Evolutionary conservation across 2,888 invertebrate species (phyloP), one percentile per base, ranked within the genome.

Genomic region (Proisotoma minuta): DNA sequence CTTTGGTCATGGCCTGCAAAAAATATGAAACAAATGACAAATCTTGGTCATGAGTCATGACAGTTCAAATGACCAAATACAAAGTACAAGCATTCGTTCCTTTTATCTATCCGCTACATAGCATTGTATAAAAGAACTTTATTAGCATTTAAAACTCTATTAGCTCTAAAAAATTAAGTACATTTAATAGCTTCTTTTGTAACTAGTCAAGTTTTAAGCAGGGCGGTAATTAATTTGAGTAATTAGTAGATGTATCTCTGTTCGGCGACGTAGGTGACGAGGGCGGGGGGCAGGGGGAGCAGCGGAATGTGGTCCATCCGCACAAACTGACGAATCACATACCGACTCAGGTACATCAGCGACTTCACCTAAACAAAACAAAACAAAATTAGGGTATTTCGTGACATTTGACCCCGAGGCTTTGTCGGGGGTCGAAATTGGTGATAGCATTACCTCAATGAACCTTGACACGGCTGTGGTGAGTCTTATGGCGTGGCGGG

Each of bases 381-480:
- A 28, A 50, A 23, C 48, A 8, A n/a, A n/a, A 18, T 24, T 12
- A 50, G 50, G 15, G 3, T 50, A 50, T 20, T 20, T 15, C n/a
- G 3, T 15, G 5, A 3, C 3, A 3, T 43, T 43, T 43, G 43
- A 26, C 22, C 15, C 2, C 8, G n/a, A n/a, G n/a, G n/a, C n/a
- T n/a, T n/a, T n/a, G n/a, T n/a, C n/a, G n/a, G n/a, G n/a, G n/a
- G 15, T 54, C 23, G 3, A 39, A 20, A 12, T 49, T 27, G 3
- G 26, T n/a, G 26, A 29, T 18, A 22, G 54, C 34, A 49, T 50
- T 53, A 82, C 80, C 77, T 86, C 84, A 26, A 84, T 84, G 75
- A 88, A 88, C 59, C 89, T 81, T 59, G 88, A 88, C 28, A 89
- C 81, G 5, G 89, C 89, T 75, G 85, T 85, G 24, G 85, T 85